A percentile compares a stretch with the other conserved stretches of the same genome.
These are phyloP conservation scores for Illadopsis cleaveri DNA, from an alignment of 2,113 vertebrate species.

Conservation along the genomic window DNA sequence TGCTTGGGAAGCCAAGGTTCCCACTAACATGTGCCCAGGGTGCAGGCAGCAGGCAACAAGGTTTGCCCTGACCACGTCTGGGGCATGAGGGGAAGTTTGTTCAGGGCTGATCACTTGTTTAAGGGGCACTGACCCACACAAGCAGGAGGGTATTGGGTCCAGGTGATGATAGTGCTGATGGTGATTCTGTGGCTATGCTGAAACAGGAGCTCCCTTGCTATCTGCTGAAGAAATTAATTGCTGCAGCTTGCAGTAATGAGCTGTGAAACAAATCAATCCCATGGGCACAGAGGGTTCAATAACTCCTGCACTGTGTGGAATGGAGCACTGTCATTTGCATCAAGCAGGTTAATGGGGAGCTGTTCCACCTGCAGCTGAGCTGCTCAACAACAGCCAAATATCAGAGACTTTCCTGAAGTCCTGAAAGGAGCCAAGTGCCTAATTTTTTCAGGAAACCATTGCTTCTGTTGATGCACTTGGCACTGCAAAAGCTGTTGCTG, in stretches of 20 bases:
- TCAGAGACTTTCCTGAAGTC: neutral
- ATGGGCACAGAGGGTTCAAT: neutral
- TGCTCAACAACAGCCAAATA: neutral
- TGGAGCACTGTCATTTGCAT: neutral
- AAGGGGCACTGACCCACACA: fast-evolving
- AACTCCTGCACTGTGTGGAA: neutral
- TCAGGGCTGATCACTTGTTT: neutral
- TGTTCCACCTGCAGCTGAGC: neutral
- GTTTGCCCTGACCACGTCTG: fast-evolving
- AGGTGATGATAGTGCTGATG: fast-evolving
- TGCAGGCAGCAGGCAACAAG: fast-evolving
- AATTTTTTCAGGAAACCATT: neutral
- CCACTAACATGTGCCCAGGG: fast-evolving
- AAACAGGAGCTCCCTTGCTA: neutral
- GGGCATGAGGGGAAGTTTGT: neutral
- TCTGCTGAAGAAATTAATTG: neutral
- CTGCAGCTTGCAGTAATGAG: neutral
- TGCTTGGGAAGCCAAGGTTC: neutral
- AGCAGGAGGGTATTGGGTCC: neutral
- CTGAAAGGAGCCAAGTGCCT: neutral
- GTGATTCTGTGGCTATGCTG: neutral
- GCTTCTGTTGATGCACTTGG: conserved; percentile 13
- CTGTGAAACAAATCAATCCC: neutral
- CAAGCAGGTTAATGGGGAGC: neutral
- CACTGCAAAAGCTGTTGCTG: neutral